A percentile compares a stretch with the other conserved stretches of the same genome.
These are phyloP conservation scores for Sula dactylatra DNA, from an alignment of 2,113 vertebrate genomes.

Conservation along the genomic window DNA sequence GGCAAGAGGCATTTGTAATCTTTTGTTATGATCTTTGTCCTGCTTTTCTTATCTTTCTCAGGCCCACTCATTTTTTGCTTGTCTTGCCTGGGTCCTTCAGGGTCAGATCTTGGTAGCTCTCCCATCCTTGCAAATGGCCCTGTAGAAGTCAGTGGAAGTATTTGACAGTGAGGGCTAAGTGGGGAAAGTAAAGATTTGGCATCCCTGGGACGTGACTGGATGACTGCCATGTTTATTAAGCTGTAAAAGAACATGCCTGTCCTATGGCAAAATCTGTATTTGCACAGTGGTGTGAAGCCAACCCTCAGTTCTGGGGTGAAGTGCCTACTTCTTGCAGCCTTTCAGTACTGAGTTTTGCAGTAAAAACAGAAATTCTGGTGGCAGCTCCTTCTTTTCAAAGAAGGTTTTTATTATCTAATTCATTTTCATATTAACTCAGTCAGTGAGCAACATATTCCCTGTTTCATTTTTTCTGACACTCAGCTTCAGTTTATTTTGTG, in stretches of 20 bases:
- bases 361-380: background rate
- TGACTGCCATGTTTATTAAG: conserved; percentile 40
- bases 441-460: conserved; percentile 13
- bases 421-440: background rate
- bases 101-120: background rate
- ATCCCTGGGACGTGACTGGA: background rate
- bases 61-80: background rate
- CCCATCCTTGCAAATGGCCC: background rate
- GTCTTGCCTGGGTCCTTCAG: background rate
- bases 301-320: background rate
- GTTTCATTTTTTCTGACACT: conserved; percentile 5
- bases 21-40: background rate
- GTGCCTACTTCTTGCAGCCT: background rate
- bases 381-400: background rate
- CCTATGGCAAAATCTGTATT: conserved; percentile 34
- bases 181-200: conserved; percentile 15
- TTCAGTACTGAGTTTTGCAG: background rate
- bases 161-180: background rate
- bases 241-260: conserved; percentile 16
- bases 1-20: background rate
- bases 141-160: background rate
- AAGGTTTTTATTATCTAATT: background rate
- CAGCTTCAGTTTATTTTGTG: conserved; percentile 38
- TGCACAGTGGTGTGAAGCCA: background rate
- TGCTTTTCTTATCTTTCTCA: background rate